These are phyloP conservation scores for Macaca mulatta DNA, from an alignment of 2,113 vertebrate genomes.

Conservation along the genomic window DNA sequence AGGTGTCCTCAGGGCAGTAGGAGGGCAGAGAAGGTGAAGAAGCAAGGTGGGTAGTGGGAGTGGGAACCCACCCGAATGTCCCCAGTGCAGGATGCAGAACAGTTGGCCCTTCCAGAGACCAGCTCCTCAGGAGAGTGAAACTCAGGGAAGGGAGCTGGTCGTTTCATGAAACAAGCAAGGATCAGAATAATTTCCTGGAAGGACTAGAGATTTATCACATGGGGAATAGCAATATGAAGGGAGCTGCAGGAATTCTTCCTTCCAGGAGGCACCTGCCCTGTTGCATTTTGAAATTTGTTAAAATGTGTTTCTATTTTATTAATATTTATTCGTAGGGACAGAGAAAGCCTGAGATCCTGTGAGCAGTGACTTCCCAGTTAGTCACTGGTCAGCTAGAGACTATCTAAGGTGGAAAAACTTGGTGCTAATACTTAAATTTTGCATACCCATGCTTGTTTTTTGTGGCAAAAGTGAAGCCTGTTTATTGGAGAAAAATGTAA, in stretches of 20 bases:
- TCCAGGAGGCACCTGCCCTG: background rate
- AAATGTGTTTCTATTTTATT: background rate
- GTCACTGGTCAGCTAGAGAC: background rate
- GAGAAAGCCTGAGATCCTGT: background rate
- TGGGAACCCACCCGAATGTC: background rate
- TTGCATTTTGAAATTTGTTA: background rate
- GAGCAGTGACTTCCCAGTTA: background rate
- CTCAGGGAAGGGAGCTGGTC: background rate
- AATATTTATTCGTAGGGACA: background rate
- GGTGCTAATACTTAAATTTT: background rate
- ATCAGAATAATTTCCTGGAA: background rate
- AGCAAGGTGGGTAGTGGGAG: background rate
- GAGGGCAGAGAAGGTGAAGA: background rate
- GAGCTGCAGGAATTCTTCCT: background rate
- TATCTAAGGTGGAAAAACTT: background rate
- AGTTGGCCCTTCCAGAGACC: background rate
- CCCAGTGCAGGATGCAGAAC: background rate
- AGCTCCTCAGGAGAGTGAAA: constrained; percentile 37
- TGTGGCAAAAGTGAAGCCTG: background rate
- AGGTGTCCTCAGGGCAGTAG: background rate
- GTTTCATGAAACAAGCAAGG: background rate
- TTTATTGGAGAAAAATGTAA: background rate
- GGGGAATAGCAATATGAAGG: background rate
- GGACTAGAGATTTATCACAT: background rate
- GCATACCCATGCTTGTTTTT: background rate